phyloP scores from a whole-genome alignment of 2,113 vertebrate species.

The Perca flavescens region DNA sequence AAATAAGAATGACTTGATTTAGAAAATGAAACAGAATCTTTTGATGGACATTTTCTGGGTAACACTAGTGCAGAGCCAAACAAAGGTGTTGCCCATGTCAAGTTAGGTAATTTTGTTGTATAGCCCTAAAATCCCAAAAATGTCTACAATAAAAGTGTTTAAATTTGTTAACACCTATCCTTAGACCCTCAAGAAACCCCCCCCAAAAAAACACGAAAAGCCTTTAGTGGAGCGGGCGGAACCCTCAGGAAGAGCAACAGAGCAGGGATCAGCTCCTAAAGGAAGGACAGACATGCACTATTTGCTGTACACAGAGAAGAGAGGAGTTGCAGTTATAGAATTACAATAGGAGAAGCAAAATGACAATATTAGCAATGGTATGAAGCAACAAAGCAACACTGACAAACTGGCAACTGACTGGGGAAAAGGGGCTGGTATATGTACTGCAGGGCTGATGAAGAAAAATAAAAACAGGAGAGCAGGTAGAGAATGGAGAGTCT shows the following conservation, averaged over 20 bases:
- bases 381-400: background rate
- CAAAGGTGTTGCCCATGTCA: background rate
- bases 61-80: background rate
- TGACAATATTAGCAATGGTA: background rate
- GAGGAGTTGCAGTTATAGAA: background rate
- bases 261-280: background rate
- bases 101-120: background rate
- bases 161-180: background rate
- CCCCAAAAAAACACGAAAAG: too few species aligned
- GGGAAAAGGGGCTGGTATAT: too few species aligned
- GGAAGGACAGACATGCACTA: background rate
- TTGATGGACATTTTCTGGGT: background rate
- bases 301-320: background rate
- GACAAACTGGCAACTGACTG: too few species aligned
- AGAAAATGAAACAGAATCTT: background rate
- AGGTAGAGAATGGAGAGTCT: background rate
- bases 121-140: background rate
- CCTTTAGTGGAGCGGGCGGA: too few species aligned
- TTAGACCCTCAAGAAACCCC: too few species aligned
- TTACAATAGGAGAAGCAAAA: background rate
- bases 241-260: background rate
- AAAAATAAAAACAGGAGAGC: background rate
- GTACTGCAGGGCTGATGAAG: too few species aligned
- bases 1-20: background rate
- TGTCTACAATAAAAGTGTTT: background rate